Percentiles rank a stretch among this genome's conserved stretches.
Evolutionary conservation across 2,113 vertebrate genomes (phyloP).

Genomic region (Balaeniceps rex): DNA sequence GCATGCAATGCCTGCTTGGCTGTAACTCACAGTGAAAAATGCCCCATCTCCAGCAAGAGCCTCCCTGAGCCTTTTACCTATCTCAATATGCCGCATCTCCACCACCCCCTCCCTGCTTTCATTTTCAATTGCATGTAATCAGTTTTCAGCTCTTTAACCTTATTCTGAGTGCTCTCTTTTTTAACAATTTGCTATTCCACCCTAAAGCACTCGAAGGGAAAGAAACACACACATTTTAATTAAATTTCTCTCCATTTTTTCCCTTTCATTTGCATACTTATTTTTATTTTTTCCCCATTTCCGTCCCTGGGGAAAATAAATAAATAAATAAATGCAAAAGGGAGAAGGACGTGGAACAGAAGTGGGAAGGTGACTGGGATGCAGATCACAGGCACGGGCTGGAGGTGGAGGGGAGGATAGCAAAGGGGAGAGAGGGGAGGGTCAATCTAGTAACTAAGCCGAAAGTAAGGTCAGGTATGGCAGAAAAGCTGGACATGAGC

Average conservation of each 20-base stretch:
- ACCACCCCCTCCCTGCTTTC: conserved; percentile 39
- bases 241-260: conserved; percentile 55
- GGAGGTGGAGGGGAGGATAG: not conserved
- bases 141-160: conserved; percentile 68
- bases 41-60: not conserved
- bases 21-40: conserved; percentile 43
- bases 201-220: conserved; percentile 61
- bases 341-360: conserved; percentile 28
- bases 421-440: not conserved
- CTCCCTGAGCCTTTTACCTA: conserved; percentile 29
- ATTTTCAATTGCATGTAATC: conserved; percentile 66
- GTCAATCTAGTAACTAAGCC: not conserved
- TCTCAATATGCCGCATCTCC: not conserved
- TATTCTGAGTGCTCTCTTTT: conserved; percentile 63
- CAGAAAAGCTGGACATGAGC: not conserved
- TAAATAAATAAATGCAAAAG: conserved; percentile 34
- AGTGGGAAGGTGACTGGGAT: conserved; percentile 42
- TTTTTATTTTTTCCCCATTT: conserved; percentile 27
- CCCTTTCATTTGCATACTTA: conserved; percentile 60
- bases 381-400: not conserved
- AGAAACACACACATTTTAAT: conserved; percentile 71
- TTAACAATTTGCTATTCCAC: conserved; percentile 67
- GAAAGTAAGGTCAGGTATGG: not conserved
- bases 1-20: not conserved
- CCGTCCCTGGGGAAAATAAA: conserved; percentile 13